Base-by-base conservation (phyloP, 53 echinoderm and acorn worm species). In the Holothuria scabra region DNA sequence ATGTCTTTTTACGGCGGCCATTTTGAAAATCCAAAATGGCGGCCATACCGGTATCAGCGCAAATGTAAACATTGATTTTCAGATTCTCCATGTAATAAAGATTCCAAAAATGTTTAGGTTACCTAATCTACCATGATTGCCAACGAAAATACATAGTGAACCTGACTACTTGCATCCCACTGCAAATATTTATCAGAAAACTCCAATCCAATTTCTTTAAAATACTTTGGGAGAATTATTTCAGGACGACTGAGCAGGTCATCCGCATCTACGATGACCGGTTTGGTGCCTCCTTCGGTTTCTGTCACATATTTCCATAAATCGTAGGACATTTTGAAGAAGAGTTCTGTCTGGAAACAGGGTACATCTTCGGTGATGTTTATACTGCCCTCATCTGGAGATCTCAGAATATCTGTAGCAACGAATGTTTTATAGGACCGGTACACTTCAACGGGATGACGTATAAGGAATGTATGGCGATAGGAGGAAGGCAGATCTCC, bases 401-500 rank as follows among this genome's bases (percentile, higher is more conserved):
- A 28, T 14, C 59, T 12, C 5, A 23, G 31, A 28, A 78, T 28
- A 28, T 78, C 78, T 6, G 78, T 28, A 26, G 59, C 78, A 29
- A 59, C 16, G 1, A 78, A 5, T 52, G 34, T 18, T 59, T 78
- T 78, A 59, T 59, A 78, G 13, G 78, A 78, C 20, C 19, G 78
- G 33, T 49, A 78, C 8, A 78, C 78, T 26, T 46, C 31, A 32
- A 16, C 59, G 8, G 78, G 78, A 56, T 78, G 29, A 28, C 78
- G 78, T 56, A 78, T 78, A 30, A 78, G 59, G 31, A 78, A 78
- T 32, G 78, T 78, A 59, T 78, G 78, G 23, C 30, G 78, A 23
- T 56, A 78, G 33, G 13, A 10, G 13, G n/a, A 13, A 4, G 78
- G 78, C 16, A 78, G n/a, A 49, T 78, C 28, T 14, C 28, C 78